A percentile compares a stretch with the other conserved stretches of the same genome.
phyloP scores from a whole-genome alignment of 2,888 invertebrate species.

The Celastrina argiolus region DNA sequence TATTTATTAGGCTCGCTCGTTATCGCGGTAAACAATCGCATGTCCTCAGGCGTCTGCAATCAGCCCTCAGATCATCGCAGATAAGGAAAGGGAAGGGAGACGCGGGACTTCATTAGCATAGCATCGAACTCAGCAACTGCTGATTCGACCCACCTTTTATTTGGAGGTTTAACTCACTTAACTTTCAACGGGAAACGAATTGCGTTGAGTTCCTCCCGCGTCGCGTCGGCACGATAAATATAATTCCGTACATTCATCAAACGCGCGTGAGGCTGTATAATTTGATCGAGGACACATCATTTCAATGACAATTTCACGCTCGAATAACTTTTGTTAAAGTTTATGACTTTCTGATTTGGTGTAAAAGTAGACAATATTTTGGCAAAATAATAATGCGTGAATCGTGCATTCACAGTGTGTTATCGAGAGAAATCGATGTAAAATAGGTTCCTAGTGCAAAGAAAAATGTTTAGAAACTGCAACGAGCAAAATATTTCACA shows the following conservation, averaged over 20 bases:
- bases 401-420: no score
- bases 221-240: constrained; percentile 41
- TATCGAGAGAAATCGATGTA: no score
- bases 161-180: constrained; percentile 72
- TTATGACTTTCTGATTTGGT: not conserved
- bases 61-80: constrained; percentile 61
- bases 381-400: not conserved
- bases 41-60: constrained; percentile 59
- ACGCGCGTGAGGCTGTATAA: constrained; percentile 56
- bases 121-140: constrained; percentile 56
- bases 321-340: constrained; percentile 32
- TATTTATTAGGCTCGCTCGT: constrained; percentile 40
- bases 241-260: constrained; percentile 41
- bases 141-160: constrained; percentile 69
- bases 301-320: constrained; percentile 43
- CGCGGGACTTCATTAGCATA: constrained; percentile 58
- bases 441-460: no score
- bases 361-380: not conserved
- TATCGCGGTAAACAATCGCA: constrained; percentile 57
- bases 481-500: no score
- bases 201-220: constrained; percentile 46
- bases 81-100: constrained; percentile 47
- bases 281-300: constrained; percentile 67
- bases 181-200: constrained; percentile 62
- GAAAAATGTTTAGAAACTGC: no score